These are phyloP conservation scores for Physocephala rufipes DNA, from an alignment of 2,888 invertebrate species.

Conservation along the genomic window DNA sequence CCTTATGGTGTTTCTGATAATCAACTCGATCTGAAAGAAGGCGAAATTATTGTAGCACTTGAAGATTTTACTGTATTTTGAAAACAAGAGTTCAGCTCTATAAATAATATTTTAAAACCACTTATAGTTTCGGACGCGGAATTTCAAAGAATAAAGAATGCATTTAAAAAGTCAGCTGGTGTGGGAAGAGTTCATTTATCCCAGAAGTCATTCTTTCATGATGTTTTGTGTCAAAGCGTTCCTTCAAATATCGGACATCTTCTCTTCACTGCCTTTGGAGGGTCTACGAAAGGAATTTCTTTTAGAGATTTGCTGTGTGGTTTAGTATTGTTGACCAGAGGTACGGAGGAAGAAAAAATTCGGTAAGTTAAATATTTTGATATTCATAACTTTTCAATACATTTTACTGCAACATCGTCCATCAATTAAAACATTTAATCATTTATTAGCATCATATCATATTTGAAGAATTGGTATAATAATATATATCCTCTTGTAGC, in stretches of 20 bases:
- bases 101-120: slow-evolving; percentile 2
- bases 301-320: slow-evolving; percentile 87
- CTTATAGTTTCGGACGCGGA: slow-evolving; percentile 82
- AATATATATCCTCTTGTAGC: slow-evolving; percentile 57
- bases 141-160: slow-evolving; percentile 83
- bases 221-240: slow-evolving; percentile 88
- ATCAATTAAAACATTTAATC: too few relatives aligned
- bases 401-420: too few relatives aligned
- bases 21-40: too few relatives aligned
- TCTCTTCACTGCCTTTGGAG: slow-evolving; percentile 85
- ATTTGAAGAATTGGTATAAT: not conserved
- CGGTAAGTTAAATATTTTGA: slow-evolving; percentile 51
- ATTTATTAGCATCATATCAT: too few relatives aligned
- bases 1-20: too few relatives aligned
- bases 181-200: slow-evolving; percentile 74
- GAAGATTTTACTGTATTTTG: too few relatives aligned
- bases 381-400: not conserved
- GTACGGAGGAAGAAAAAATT: slow-evolving; percentile 86
- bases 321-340: slow-evolving; percentile 85
- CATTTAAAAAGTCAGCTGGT: slow-evolving; percentile 85
- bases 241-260: slow-evolving; percentile 84
- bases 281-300: slow-evolving; percentile 80
- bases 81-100: too few relatives aligned
- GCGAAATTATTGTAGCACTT: too few relatives aligned
- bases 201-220: slow-evolving; percentile 80